These are phyloP conservation scores for Cepaea hortensis DNA, from an alignment of 2,888 invertebrate species.

Conservation along the genomic window DNA sequence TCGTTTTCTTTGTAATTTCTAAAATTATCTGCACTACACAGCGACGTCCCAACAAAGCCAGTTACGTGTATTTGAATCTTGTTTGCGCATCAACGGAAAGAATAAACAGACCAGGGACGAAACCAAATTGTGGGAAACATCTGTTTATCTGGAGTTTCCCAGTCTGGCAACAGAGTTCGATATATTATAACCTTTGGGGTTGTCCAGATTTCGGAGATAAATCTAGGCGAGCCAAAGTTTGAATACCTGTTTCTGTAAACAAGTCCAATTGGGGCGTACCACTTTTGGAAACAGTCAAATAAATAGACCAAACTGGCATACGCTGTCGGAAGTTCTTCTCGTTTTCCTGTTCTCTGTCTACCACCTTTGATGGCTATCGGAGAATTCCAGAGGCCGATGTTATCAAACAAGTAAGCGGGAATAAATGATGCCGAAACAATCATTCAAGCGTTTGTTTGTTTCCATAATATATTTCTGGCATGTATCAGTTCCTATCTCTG, in stretches of 20 bases:
- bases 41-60: too few relatives aligned
- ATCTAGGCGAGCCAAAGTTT: not conserved
- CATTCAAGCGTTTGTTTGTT: too few relatives aligned
- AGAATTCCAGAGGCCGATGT: not conserved
- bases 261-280: not conserved
- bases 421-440: too few relatives aligned
- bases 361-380: not conserved
- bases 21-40: too few relatives aligned
- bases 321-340: not conserved
- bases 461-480: too few relatives aligned
- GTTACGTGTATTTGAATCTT: too few relatives aligned
- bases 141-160: conserved; percentile 14
- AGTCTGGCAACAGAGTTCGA: not conserved
- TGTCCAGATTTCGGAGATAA: conserved; percentile 19
- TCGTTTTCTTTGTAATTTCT: too few relatives aligned
- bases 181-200: conserved; percentile 15
- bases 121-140: not conserved
- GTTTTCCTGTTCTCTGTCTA: not conserved
- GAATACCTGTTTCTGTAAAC: not conserved
- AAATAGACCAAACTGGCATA: conserved; percentile 7
- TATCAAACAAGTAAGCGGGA: not conserved
- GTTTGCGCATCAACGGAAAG: not conserved
- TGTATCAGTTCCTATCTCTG: too few relatives aligned
- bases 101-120: not conserved
- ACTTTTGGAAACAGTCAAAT: conserved; percentile 14